Evolutionary conservation across 2,113 vertebrate genomes (phyloP), one percentile per base, ranked within the genome.

Genomic region (Reinhardtius hippoglossoides): DNA sequence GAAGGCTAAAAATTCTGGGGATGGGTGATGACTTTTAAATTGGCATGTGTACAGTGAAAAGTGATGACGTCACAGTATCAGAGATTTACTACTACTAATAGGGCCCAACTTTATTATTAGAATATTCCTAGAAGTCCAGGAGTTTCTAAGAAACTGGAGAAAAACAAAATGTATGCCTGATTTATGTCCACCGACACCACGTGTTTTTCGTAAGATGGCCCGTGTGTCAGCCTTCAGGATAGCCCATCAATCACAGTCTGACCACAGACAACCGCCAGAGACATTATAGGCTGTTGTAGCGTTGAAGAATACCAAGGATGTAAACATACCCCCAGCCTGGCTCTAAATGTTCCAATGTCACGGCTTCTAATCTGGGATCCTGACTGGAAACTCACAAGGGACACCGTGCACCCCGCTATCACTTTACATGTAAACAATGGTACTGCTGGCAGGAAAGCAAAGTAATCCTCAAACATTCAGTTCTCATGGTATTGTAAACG

Each of bases 321-420:
- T 90, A 90, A 92, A 92, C 79, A 88, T 77, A 83, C 77, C 82
- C 81, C 76, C 65, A 18, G 75, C 62, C 37, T 1, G 71, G 71
- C 65, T 71, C 79, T 74, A 67, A 86, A 92, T 87, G 78, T 73
- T 77, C 87, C 67, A 77, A 73, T 78, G 81, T 87, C 85, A 85
- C 85, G 82, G 89, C 57, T 88, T 70, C 92, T 93, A 93, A 93
- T 88, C 88, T 89, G 84, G 90, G 89, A 88, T 48, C 63, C 67
- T 57, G 67, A 82, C 74, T 81, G 84, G 91, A 89, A 83, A 87
- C 76, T 87, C 80, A 89, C 55, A 71, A 63, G 78, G 81, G 84
- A 86, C 78, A 65, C 61, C 31, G 44, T 78, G 59, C 67, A 82
- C 82, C 81, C 71, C 50, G 2, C 86, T 86, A 82, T 91, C 89